Base-by-base conservation (phyloP, 1,140 invertebrate species). In the Lasioglossum baleicum region DNA sequence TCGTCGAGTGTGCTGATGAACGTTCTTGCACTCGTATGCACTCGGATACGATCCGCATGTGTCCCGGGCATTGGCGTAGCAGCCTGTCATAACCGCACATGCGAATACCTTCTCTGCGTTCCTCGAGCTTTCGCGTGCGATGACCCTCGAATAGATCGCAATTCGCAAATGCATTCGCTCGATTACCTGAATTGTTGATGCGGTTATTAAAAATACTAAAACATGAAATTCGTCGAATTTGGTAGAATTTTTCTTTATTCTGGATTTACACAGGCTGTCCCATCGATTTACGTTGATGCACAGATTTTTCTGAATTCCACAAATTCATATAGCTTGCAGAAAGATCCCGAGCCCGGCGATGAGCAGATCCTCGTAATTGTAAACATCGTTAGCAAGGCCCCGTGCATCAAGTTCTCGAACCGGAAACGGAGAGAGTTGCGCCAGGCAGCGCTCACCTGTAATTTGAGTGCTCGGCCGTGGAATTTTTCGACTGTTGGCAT, bases 1-100 rank as follows among this genome's bases (percentile, higher is more conserved):
- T 73, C 81, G 53, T 53, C 80, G 15, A 35, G 80, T 73, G 64
- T 64, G 67, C 20, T 20, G 74, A 83, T 83, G 81, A 69, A 83
- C 71, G 63, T 83, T 83, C 82, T 65, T 35, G 35, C 35, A 35
- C 35, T 35, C 78, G 70, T 72, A 22, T 35, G 35, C 35, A 35
- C 80, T 35, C 35, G 80, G 40, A 83, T 75, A 42, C 53, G 60
- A 83, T 83, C 44, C 79, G 79, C 66, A 70, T 15, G 35, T 70
- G 42, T 69, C 53, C 51, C 53, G 26, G 20, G 2, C 82, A 83
- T 20, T 77, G 82, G 80, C 82, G 68, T 83, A 83, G 67, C 58
- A n/a, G 63, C n/a, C 64, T 51, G 68, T 73, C 63, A 2, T 53
- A 26, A 42, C 35, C 22, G 8, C 0, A 4, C 35, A 17, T 6